Conservation (phyloP, 2,888 invertebrate genomes). For the Miltochrista miniata region DNA sequence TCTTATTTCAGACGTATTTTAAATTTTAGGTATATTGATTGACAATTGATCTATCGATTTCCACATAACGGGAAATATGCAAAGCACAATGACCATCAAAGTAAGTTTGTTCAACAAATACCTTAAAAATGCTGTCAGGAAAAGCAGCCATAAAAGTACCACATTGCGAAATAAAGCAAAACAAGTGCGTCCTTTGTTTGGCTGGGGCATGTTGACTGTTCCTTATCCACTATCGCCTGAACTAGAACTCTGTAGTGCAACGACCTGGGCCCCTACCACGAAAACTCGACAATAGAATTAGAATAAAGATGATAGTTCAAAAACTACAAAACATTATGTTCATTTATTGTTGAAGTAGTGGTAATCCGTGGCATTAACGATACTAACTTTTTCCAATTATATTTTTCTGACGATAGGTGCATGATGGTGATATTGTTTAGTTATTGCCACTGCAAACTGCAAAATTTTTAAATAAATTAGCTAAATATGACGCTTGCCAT, state of each 20-base stretch:
- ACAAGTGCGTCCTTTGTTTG: conserved; percentile 76
- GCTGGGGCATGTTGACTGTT: conserved; percentile 70
- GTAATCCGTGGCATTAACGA: too few relatives aligned
- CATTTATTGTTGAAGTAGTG: too few relatives aligned
- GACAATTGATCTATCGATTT: not conserved
- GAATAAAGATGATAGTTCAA: too few relatives aligned
- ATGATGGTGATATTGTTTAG: too few relatives aligned
- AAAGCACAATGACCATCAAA: conserved; percentile 19
- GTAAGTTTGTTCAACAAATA: conserved; percentile 33
- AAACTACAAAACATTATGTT: too few relatives aligned
- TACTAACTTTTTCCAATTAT: too few relatives aligned
- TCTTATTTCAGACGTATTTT: not conserved
- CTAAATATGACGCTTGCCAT: too few relatives aligned
- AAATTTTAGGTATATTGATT: not conserved
- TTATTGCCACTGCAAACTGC: too few relatives aligned
- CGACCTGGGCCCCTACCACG: conserved; percentile 57
- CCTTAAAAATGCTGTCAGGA: conserved; percentile 54
- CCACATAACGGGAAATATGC: not conserved
- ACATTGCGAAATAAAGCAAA: conserved; percentile 72
- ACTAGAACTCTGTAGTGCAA: conserved; percentile 65
- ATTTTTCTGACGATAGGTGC: too few relatives aligned
- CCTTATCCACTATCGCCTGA: conserved; percentile 76
- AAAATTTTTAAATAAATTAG: too few relatives aligned
- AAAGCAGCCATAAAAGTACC: conserved; percentile 63
- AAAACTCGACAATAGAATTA: conserved; percentile 31